These are phyloP conservation scores for Serinus canaria DNA, from an alignment of 2,113 vertebrate species.

Conservation along the genomic window DNA sequence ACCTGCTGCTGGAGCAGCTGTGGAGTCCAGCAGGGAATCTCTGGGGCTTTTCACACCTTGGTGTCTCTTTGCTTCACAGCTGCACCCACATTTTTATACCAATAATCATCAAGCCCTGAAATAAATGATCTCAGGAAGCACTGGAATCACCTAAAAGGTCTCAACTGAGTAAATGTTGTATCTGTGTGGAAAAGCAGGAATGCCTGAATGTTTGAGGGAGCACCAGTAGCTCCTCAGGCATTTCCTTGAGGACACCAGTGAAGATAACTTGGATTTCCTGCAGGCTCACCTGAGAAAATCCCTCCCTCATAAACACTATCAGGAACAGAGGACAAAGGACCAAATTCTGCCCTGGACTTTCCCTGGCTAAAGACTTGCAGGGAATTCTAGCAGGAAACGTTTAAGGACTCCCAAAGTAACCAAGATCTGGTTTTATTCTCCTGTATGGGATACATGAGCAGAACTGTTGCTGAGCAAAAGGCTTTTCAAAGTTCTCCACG, in stretches of 20 bases:
- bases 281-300: background rate
- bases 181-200: background rate
- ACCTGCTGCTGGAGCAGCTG: background rate
- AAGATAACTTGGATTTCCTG: background rate
- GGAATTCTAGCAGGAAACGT: background rate
- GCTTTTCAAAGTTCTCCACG: slow-evolving; percentile 5
- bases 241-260: background rate
- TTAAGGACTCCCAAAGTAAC: slow-evolving; percentile 12
- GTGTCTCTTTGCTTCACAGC: background rate
- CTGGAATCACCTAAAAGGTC: background rate
- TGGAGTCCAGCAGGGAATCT: background rate
- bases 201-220: background rate
- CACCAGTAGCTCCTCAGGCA: background rate
- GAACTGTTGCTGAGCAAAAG: slow-evolving; percentile 6
- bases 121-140: background rate
- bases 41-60: rapidly evolving
- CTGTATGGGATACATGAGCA: slow-evolving; percentile 3
- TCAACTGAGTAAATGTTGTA: rapidly evolving
- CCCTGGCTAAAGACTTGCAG: background rate
- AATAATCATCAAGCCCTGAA: background rate
- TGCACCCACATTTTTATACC: rapidly evolving
- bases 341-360: background rate
- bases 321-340: background rate
- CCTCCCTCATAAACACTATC: background rate
- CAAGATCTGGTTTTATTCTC: slow-evolving; percentile 15